These are phyloP conservation scores for Athalia circularis DNA, from an alignment of 2,888 invertebrate genomes.

Conservation along the genomic window DNA sequence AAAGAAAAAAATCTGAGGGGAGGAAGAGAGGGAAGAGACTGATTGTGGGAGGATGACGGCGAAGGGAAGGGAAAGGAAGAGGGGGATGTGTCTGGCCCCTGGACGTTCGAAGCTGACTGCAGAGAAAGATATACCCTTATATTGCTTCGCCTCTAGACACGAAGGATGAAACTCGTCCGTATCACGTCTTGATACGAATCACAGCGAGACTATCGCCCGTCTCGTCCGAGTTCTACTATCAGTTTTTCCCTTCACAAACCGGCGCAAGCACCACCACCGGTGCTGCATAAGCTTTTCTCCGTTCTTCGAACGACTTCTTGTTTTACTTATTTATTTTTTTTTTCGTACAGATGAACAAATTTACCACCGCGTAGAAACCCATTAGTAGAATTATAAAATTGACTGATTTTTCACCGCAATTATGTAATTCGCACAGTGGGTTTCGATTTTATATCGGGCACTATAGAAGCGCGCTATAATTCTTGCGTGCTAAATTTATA, in stretches of 20 bases:
- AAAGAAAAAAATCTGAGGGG: constrained; percentile 4
- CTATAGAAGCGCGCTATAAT: neutral
- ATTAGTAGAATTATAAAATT: too few relatives aligned
- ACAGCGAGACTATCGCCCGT: constrained; percentile 31
- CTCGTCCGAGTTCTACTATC: constrained; percentile 25
- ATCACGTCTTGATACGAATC: constrained; percentile 29
- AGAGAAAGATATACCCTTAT: constrained; percentile 38
- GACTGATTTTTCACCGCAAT: too few relatives aligned
- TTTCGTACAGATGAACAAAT: constrained; percentile 4
- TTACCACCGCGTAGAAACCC: too few relatives aligned
- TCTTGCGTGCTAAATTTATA: neutral
- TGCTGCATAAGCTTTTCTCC: too few relatives aligned
- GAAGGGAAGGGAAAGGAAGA: neutral
- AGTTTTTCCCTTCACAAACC: constrained; percentile 32
- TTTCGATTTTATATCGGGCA: neutral
- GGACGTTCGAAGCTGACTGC: constrained; percentile 7
- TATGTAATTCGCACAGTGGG: neutral
- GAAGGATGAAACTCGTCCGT: neutral
- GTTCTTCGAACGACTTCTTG: too few relatives aligned
- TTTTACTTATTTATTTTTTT: neutral
- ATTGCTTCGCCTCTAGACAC: neutral
- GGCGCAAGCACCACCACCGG: too few relatives aligned
- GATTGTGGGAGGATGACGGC: constrained; percentile 2
- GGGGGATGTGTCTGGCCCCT: constrained; percentile 4
- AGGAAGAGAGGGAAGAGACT: neutral